A percentile compares a stretch with the other conserved stretches of the same genome.
These are phyloP conservation scores for Oikopleura albicans DNA, from an alignment of 23 tunicate genomes.

Conservation along the genomic window DNA sequence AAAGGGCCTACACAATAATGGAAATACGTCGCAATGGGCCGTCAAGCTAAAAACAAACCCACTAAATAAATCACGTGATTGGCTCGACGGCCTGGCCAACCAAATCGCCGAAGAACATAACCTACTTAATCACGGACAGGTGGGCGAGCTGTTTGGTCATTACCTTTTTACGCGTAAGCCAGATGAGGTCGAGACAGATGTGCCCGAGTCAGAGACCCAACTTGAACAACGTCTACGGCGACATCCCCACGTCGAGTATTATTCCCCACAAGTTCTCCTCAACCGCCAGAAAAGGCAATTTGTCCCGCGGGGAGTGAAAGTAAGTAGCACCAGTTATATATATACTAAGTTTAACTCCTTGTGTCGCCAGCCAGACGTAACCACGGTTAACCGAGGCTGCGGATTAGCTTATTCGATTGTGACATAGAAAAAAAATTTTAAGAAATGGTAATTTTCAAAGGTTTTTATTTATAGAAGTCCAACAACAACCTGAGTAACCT, in stretches of 20 bases:
- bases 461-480: too few relatives aligned
- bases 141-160: conserved; percentile 45
- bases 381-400: too few relatives aligned
- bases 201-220: neutral
- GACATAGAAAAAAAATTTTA: too few relatives aligned
- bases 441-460: too few relatives aligned
- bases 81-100: conserved; percentile 25
- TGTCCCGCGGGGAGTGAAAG: neutral
- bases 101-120: conserved; percentile 24
- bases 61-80: neutral
- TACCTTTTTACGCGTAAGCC: conserved; percentile 27
- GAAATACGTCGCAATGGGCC: conserved; percentile 18
- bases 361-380: too few relatives aligned
- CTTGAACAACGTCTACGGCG: neutral
- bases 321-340: too few relatives aligned
- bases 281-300: neutral
- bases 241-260: conserved; percentile 11
- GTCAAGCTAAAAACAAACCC: neutral
- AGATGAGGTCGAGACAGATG: neutral
- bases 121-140: conserved; percentile 41
- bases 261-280: neutral
- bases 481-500: too few relatives aligned
- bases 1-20: neutral
- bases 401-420: too few relatives aligned
- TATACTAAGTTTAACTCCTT: too few relatives aligned